phyloP scores from a whole-genome alignment of 2,797 vertebrate species.

The Spatula clypeata region DNA sequence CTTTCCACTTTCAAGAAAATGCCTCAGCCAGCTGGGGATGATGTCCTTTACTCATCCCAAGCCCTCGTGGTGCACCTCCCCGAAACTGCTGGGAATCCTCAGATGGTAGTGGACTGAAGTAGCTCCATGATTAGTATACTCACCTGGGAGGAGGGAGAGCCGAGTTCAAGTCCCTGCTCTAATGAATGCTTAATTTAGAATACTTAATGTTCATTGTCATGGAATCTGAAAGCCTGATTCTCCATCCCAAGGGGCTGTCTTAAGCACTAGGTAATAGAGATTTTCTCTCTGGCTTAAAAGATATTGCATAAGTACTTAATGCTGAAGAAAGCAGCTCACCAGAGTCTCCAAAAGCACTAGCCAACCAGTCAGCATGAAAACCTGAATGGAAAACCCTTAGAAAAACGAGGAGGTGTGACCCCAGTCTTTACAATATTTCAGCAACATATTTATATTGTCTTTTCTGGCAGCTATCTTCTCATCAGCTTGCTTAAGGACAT shows the following conservation, averaged over 20 bases:
- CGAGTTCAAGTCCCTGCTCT: not conserved
- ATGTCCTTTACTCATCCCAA: fast-evolving
- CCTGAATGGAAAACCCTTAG: not conserved
- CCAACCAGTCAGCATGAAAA: not conserved
- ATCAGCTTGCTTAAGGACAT: not conserved
- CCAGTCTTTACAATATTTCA: not conserved
- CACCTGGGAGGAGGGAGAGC: not conserved
- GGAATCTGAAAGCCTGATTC: not conserved
- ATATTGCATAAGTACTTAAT: not conserved
- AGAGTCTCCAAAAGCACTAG: not conserved
- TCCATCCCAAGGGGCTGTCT: not conserved
- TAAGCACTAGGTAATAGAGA: conserved; percentile 19
- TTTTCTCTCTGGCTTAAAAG: not conserved
- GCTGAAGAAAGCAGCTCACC: not conserved
- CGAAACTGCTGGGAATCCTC: not conserved
- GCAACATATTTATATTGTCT: not conserved
- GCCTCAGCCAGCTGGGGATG: fast-evolving
- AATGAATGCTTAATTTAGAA: conserved; percentile 19
- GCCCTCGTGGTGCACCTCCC: fast-evolving
- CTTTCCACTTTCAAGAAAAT: not conserved
- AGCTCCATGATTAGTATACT: not conserved
- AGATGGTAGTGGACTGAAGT: not conserved
- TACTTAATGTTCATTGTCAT: not conserved
- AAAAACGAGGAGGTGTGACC: not conserved
- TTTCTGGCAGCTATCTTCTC: not conserved